A percentile compares a stretch with the other conserved stretches of the same genome.
phyloP scores from a whole-genome alignment of 2,113 vertebrate genomes.

The Brienomyrus brachyistius region DNA sequence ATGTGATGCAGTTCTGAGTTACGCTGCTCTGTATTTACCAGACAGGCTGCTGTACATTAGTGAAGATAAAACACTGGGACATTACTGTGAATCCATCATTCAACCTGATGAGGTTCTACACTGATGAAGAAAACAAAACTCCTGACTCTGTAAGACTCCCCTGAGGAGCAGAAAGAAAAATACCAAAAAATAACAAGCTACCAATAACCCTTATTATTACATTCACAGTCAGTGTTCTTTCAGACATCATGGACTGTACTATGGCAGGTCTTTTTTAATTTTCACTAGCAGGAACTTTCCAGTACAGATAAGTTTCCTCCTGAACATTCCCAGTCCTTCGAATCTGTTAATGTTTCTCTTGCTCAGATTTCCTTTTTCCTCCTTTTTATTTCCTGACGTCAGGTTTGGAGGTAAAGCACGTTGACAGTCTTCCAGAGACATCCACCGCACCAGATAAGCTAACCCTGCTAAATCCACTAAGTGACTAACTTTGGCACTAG shows the following conservation, averaged over 20 bases:
- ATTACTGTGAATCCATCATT: neutral
- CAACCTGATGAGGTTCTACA: neutral
- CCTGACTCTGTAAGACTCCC: neutral
- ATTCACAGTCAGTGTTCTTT: neutral
- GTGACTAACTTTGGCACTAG: neutral
- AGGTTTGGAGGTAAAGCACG: neutral
- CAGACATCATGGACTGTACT: neutral
- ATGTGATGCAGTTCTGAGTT: neutral
- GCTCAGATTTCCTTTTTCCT: neutral
- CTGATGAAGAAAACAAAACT: neutral
- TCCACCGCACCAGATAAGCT: neutral
- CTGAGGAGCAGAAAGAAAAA: neutral
- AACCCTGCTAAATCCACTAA: neutral
- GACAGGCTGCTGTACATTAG: neutral
- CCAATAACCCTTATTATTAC: neutral
- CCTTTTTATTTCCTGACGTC: constrained; percentile 24
- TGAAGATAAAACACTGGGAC: neutral
- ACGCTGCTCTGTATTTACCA: neutral
- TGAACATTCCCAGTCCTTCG: neutral
- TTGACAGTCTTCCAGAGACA: constrained; percentile 14
- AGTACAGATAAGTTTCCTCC: constrained; percentile 7
- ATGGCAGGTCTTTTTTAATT: neutral
- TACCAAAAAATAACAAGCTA: neutral
- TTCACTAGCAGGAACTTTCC: neutral
- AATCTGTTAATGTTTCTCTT: neutral